Evolutionary conservation across 2,888 invertebrate species (phyloP).

Genomic region (Leucophenga maculata): DNA sequence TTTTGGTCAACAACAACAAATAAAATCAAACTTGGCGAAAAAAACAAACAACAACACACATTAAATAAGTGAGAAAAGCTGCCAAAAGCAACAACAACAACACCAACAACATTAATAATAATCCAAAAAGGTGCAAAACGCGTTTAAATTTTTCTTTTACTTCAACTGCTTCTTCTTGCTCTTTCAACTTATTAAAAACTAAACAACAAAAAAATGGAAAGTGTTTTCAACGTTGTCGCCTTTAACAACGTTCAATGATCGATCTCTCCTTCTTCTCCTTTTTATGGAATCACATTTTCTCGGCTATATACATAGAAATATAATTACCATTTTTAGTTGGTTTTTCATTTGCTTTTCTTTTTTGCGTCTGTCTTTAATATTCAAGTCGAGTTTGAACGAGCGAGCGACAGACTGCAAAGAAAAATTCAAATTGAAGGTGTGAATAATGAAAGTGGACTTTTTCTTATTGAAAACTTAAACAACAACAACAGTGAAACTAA

Average conservation of each 20-base stretch:
- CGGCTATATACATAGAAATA: neutral
- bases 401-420: neutral
- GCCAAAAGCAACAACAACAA: too few relatives aligned
- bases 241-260: slow-evolving; percentile 31
- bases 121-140: slow-evolving; percentile 45
- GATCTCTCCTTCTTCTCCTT: slow-evolving; percentile 30
- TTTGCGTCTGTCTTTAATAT: too few relatives aligned
- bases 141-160: slow-evolving; percentile 48
- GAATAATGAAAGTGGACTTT: slow-evolving; percentile 56
- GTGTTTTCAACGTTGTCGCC: slow-evolving; percentile 40
- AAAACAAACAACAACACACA: neutral
- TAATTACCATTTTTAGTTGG: slow-evolving; percentile 29
- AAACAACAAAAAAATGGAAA: slow-evolving; percentile 53
- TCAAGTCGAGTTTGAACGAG: too few relatives aligned
- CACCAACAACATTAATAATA: neutral
- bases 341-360: slow-evolving; percentile 14
- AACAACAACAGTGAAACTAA: neutral
- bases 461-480: slow-evolving; percentile 12
- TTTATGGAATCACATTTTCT: slow-evolving; percentile 19
- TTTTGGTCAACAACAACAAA: slow-evolving; percentile 1
- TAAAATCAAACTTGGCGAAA: neutral
- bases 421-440: slow-evolving; percentile 45
- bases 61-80: neutral
- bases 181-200: neutral
- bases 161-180: slow-evolving; percentile 16